phyloP scores from a whole-genome alignment of 2,113 vertebrate genomes.

The Crotalus tigris region DNA sequence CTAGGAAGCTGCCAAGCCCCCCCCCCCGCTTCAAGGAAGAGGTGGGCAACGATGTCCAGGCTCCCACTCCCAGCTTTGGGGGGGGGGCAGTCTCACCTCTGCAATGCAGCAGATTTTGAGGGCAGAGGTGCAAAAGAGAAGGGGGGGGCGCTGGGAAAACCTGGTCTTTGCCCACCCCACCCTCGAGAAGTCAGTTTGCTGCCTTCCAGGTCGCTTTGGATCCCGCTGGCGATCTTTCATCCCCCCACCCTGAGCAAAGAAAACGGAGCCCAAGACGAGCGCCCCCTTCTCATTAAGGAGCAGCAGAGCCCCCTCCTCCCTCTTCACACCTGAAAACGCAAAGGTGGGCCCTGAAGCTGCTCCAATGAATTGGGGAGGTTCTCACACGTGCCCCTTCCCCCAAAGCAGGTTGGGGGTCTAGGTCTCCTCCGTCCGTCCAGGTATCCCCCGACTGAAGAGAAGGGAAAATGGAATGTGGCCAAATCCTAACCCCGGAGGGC shows the following conservation, averaged over 20 bases:
- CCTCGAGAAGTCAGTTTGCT: not conserved
- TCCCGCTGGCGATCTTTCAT: constrained; percentile 20
- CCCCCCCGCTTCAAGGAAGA: not conserved
- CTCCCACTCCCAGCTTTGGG: no score
- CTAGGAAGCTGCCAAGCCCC: not conserved
- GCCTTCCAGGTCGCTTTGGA: no score
- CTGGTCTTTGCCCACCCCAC: not conserved
- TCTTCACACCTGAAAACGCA: constrained; percentile 10
- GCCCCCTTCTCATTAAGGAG: constrained; percentile 6
- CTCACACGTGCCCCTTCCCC: not conserved
- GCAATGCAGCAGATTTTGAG: not conserved
- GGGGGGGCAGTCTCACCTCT: not conserved
- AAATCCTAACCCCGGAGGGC: not conserved
- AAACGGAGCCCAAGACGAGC: constrained; percentile 50
- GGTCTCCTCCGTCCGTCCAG: not conserved
- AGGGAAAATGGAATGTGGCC: constrained; percentile 42
- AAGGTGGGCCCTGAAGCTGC: constrained; percentile 7
- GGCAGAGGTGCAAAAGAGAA: not conserved
- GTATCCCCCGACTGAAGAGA: not conserved
- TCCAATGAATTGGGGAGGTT: not conserved
- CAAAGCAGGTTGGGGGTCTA: not conserved
- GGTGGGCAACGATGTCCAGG: not conserved
- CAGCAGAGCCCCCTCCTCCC: constrained; percentile 14
- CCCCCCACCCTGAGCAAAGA: constrained; percentile 53
- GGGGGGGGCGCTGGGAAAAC: not conserved